These are phyloP conservation scores for Montipora cactus DNA, from an alignment of 64 coral and sea anemone genomes.

Conservation along the genomic window DNA sequence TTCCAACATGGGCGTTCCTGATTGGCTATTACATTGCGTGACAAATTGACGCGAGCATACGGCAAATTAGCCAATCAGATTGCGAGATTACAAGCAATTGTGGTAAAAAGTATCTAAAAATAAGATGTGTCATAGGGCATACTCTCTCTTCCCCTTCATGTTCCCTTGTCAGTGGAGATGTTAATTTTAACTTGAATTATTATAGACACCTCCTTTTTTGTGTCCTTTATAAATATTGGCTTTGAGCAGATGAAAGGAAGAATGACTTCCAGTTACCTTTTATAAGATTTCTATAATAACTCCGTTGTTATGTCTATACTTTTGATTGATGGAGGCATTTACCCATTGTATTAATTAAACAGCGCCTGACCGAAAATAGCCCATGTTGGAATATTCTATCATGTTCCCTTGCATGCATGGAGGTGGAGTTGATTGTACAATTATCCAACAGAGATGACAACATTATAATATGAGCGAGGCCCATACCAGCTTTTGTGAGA, in stretches of 20 bases:
- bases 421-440: background rate
- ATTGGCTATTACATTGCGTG: too few relatives aligned
- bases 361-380: too few relatives aligned
- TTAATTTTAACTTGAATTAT: too few relatives aligned
- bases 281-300: background rate
- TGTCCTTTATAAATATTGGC: background rate
- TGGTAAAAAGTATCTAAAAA: too few relatives aligned
- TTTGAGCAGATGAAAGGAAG: conserved; percentile 11
- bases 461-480: background rate
- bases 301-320: background rate
- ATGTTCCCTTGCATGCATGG: background rate
- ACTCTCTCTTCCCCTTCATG: too few relatives aligned
- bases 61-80: too few relatives aligned
- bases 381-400: background rate
- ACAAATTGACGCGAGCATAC: too few relatives aligned
- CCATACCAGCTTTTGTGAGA: background rate
- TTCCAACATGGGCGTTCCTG: too few relatives aligned
- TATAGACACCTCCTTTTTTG: too few relatives aligned
- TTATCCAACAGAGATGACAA: background rate
- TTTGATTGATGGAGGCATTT: background rate
- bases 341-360: background rate
- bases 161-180: too few relatives aligned
- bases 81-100: too few relatives aligned
- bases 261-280: background rate
- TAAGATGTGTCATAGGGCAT: too few relatives aligned